A percentile compares a stretch with the other conserved stretches of the same genome.
Conservation (phyloP, 2,797 vertebrate species). For the Carduelis carduelis region DNA sequence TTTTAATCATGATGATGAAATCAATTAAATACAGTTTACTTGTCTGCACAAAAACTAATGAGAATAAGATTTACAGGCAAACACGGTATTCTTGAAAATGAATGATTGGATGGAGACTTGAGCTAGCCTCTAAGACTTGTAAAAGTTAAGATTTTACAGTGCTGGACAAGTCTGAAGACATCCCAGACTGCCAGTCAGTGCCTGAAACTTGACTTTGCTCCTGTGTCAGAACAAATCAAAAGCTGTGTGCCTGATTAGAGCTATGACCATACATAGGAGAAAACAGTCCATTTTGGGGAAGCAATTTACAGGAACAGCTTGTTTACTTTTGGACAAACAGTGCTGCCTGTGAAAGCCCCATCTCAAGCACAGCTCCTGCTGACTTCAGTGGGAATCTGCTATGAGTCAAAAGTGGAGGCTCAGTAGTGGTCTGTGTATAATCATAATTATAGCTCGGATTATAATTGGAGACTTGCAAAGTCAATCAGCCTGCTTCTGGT, state of each 20-base stretch:
- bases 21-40: slow-evolving; percentile 16
- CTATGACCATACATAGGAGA: neutral
- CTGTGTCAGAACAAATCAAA: neutral
- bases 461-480: slow-evolving; percentile 34
- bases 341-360: neutral
- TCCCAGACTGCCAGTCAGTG: neutral
- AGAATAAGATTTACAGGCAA: neutral
- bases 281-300: neutral
- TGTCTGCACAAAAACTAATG: neutral
- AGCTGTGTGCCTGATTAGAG: neutral
- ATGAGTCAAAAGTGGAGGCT: slow-evolving; percentile 55
- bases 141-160: neutral
- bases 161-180: neutral
- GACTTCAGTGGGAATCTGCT: slow-evolving; percentile 36
- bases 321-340: neutral
- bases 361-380: slow-evolving; percentile 33
- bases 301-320: slow-evolving; percentile 44
- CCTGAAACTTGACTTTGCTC: neutral
- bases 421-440: neutral
- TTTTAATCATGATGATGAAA: slow-evolving; percentile 3
- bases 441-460: neutral
- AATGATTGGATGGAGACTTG: neutral
- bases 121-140: neutral
- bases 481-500: slow-evolving; percentile 43
- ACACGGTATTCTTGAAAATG: neutral